phyloP scores from a whole-genome alignment of 2,113 vertebrate species.

The Anseranas semipalmata region DNA sequence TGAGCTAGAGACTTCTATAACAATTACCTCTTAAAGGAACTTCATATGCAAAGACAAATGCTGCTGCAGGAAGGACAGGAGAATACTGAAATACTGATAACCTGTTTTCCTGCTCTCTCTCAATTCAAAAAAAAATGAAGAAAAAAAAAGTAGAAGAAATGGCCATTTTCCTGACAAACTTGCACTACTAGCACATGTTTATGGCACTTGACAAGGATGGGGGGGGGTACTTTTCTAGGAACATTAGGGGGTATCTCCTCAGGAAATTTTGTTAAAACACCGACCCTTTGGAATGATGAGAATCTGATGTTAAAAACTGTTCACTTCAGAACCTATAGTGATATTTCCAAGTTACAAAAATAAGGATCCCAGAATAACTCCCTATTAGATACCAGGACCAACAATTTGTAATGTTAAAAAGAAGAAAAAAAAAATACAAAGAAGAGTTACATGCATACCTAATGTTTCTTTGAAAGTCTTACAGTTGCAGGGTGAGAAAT shows the following conservation, averaged over 20 bases:
- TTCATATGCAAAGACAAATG: background rate
- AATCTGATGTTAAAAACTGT: background rate
- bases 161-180: background rate
- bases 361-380: background rate
- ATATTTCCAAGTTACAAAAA: background rate
- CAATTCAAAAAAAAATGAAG: background rate
- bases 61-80: background rate
- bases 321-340: background rate
- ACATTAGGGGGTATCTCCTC: background rate
- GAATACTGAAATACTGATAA: background rate
- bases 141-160: background rate
- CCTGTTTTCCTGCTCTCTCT: background rate
- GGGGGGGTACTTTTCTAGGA: background rate
- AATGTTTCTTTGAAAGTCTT: background rate
- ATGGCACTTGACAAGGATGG: background rate
- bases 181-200: background rate
- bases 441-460: too few species aligned
- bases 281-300: rapidly evolving
- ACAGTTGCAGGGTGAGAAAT: background rate
- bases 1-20: background rate
- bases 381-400: background rate
- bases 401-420: background rate
- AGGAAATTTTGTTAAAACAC: background rate
- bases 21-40: constrained; percentile 1
- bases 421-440: rapidly evolving